These are phyloP conservation scores for Abrostola triplasia DNA, from an alignment of 2,888 invertebrate species.

Conservation along the genomic window DNA sequence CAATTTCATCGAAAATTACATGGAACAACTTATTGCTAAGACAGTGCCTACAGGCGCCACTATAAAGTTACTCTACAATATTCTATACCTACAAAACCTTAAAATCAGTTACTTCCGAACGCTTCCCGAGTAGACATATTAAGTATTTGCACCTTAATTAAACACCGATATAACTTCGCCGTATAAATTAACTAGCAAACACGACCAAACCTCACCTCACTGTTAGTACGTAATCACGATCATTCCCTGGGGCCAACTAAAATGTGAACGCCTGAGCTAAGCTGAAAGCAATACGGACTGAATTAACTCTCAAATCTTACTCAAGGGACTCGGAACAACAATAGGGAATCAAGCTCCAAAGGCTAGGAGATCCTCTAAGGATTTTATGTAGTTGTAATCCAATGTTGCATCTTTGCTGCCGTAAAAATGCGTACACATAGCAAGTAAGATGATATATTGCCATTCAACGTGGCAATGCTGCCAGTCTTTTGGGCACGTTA, in stretches of 20 bases:
- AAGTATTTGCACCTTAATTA: not conserved
- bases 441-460: too few species aligned
- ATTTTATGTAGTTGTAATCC: conserved; percentile 39
- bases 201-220: conserved; percentile 14
- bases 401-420: conserved; percentile 7
- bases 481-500: too few species aligned
- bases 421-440: conserved; percentile 3
- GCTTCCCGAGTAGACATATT: not conserved
- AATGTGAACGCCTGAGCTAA: conserved; percentile 35
- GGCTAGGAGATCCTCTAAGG: conserved; percentile 23
- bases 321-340: conserved; percentile 34
- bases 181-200: conserved; percentile 7
- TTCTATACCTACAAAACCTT: too few species aligned
- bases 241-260: conserved; percentile 40
- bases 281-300: conserved; percentile 32
- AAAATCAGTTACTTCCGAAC: not conserved
- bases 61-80: too few species aligned
- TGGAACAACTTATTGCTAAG: too few species aligned
- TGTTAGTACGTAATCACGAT: conserved; percentile 38
- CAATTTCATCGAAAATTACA: too few species aligned
- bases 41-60: too few species aligned
- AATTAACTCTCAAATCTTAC: conserved; percentile 41
- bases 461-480: too few species aligned
- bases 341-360: conserved; percentile 22
- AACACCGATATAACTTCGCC: not conserved